These are phyloP conservation scores for Brachypalpus laphriformis DNA, from an alignment of 2,888 invertebrate genomes.

Conservation along the genomic window DNA sequence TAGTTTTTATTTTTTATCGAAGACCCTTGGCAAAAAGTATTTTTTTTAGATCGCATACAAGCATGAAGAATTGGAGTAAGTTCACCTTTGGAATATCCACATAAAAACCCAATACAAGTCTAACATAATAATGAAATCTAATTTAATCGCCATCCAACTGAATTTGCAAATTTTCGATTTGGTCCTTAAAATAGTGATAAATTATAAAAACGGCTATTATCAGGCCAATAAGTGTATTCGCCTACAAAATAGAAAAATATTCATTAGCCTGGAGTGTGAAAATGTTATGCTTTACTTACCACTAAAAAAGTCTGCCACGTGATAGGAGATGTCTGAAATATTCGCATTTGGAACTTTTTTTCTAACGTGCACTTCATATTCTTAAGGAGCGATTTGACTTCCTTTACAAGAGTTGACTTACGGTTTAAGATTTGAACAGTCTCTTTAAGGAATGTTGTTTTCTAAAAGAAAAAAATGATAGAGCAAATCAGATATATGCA, in stretches of 20 bases:
- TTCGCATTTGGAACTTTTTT: conserved; percentile 58
- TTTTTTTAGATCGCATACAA: too few relatives aligned
- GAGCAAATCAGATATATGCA: too few relatives aligned
- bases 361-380: conserved; percentile 50
- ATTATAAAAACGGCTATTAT: conserved; percentile 71
- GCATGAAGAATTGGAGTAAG: too few relatives aligned
- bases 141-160: conserved; percentile 3
- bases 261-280: neutral
- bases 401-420: neutral
- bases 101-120: neutral
- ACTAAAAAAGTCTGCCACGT: conserved; percentile 69
- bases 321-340: conserved; percentile 69
- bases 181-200: conserved; percentile 73
- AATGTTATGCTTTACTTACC: conserved; percentile 47
- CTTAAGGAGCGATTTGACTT: conserved; percentile 40
- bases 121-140: too few relatives aligned
- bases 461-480: conserved; percentile 27
- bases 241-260: conserved; percentile 62
- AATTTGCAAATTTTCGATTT: conserved; percentile 63
- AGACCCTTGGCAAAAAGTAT: too few relatives aligned
- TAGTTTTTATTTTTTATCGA: too few relatives aligned
- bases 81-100: too few relatives aligned
- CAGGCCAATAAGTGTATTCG: conserved; percentile 70
- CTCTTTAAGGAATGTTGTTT: conserved; percentile 5
- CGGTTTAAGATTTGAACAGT: neutral